Conservation (phyloP, 2,888 invertebrate species). For the Eupsilia transversa region DNA sequence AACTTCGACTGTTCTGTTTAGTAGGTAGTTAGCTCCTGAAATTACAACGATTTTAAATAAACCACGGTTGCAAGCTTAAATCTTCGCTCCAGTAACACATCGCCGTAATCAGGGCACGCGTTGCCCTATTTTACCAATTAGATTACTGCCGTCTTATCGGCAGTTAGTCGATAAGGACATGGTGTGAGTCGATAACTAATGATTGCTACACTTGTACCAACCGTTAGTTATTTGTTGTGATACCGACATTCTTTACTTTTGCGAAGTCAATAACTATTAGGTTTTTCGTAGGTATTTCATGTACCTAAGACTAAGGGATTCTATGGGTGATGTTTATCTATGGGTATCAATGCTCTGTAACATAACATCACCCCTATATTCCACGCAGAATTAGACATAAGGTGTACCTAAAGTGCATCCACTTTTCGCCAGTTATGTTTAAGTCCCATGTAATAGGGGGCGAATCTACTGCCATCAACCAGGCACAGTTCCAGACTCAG, state of each 20-base stretch:
- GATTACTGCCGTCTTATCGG: conserved; percentile 62
- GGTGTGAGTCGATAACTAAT: conserved; percentile 51
- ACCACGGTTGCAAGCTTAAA: neutral
- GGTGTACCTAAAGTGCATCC: too few species aligned
- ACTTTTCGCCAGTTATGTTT: too few species aligned
- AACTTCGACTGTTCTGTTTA: neutral
- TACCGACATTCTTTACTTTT: conserved; percentile 27
- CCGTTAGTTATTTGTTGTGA: conserved; percentile 19
- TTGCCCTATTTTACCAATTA: conserved; percentile 65
- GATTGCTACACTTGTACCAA: conserved; percentile 41
- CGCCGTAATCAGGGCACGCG: conserved; percentile 35
- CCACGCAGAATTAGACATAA: too few species aligned
- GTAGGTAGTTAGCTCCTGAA: neutral
- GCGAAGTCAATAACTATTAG: neutral
- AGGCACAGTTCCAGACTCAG: too few species aligned
- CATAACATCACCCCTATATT: too few species aligned
- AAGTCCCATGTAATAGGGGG: too few species aligned
- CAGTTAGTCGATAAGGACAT: conserved; percentile 52
- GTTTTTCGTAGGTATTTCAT: neutral
- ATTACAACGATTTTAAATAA: conserved; percentile 1
- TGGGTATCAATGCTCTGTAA: neutral
- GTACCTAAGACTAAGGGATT: too few species aligned
- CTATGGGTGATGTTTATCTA: too few species aligned
- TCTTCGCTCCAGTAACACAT: conserved; percentile 16
- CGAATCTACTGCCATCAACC: too few species aligned